A percentile compares a stretch with the other conserved stretches of the same genome.
These are phyloP conservation scores for Panopea generosa DNA, from an alignment of 2,888 invertebrate genomes.

Conservation along the genomic window DNA sequence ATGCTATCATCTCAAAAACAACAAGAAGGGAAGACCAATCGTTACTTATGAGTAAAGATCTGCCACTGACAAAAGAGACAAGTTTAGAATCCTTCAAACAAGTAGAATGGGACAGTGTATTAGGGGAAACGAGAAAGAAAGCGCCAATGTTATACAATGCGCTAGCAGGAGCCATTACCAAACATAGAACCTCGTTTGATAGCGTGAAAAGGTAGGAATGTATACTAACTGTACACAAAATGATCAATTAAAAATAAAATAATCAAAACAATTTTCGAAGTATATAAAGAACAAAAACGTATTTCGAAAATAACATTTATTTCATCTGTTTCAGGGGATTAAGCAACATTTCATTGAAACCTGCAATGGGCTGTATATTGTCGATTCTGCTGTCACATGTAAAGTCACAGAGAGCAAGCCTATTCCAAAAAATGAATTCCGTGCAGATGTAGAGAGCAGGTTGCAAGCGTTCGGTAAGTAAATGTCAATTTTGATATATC, in stretches of 20 bases:
- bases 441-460: conserved; percentile 35
- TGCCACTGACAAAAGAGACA: neutral
- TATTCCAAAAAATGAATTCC: conserved; percentile 33
- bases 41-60: neutral
- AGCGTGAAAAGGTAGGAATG: too few relatives aligned
- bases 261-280: too few relatives aligned
- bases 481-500: too few relatives aligned
- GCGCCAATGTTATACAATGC: conserved; percentile 10
- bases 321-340: too few relatives aligned
- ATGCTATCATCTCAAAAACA: neutral
- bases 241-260: too few relatives aligned
- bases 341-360: too few relatives aligned
- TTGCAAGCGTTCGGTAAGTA: conserved; percentile 28
- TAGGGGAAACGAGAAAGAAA: neutral
- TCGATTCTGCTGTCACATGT: too few relatives aligned
- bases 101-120: neutral
- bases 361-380: too few relatives aligned
- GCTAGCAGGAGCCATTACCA: neutral
- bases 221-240: too few relatives aligned
- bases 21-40: neutral
- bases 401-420: neutral
- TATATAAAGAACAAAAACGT: too few relatives aligned
- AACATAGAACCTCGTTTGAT: too few relatives aligned
- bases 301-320: too few relatives aligned
- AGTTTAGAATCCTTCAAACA: neutral